These are phyloP conservation scores for Pocillopora grandis DNA, from an alignment of 92 coral and sea anemone species.

Conservation along the genomic window DNA sequence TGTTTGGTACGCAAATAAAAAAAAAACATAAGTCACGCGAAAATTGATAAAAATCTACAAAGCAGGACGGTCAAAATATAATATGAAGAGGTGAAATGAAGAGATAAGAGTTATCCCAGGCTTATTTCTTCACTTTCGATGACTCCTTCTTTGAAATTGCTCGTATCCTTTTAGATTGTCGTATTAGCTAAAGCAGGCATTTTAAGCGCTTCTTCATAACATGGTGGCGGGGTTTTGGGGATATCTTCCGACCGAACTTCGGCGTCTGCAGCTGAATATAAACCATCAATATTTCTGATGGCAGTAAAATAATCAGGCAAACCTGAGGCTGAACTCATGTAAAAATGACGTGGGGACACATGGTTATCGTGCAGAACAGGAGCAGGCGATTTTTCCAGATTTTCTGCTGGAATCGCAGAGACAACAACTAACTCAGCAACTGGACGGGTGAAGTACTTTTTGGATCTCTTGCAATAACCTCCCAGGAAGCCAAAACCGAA, in stretches of 20 bases:
- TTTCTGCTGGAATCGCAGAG: constrained; percentile 59
- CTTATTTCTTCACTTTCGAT: background rate
- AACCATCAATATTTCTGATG: background rate
- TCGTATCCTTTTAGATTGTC: background rate
- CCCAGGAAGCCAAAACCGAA: background rate
- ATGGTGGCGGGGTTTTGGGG: constrained; percentile 54
- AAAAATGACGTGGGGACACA: constrained; percentile 20
- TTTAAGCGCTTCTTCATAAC: constrained; percentile 64
- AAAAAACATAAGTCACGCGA: no score
- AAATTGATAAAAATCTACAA: no score
- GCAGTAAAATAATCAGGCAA: constrained; percentile 15
- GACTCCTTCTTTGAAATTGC: background rate
- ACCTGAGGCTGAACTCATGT: background rate
- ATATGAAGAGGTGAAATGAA: background rate
- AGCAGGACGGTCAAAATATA: no score
- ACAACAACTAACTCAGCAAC: constrained; percentile 49
- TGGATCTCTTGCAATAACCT: background rate
- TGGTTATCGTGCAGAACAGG: constrained; percentile 5
- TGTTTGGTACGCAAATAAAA: no score
- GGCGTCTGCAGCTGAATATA: background rate
- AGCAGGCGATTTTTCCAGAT: constrained; percentile 69
- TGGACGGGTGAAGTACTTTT: background rate
- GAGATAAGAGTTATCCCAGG: background rate
- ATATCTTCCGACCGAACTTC: background rate
- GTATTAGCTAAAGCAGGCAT: background rate